These are phyloP conservation scores for Mormyrops boulengeri DNA, from an alignment of 2,797 vertebrate species.

Conservation along the genomic window DNA sequence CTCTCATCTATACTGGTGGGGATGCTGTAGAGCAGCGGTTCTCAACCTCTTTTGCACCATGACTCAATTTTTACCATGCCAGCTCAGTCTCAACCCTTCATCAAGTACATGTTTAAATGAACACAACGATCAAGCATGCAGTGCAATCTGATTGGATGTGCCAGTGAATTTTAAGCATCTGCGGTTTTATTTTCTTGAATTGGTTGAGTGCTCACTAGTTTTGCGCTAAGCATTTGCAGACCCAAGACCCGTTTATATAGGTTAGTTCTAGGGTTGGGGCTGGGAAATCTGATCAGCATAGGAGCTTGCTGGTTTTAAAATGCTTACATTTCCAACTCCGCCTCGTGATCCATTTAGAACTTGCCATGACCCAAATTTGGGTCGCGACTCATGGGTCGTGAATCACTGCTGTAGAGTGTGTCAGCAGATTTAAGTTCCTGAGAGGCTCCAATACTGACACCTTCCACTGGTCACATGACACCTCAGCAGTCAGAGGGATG, in stretches of 20 bases:
- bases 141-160: background rate
- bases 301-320: background rate
- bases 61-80: no score
- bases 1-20: background rate
- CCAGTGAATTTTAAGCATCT: background rate
- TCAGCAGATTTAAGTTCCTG: background rate
- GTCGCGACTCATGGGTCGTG: background rate
- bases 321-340: background rate
- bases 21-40: background rate
- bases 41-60: no score
- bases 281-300: background rate
- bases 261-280: background rate
- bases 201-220: background rate
- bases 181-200: background rate
- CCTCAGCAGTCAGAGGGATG: background rate
- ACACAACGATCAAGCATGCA: no score
- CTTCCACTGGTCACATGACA: background rate
- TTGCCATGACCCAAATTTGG: background rate
- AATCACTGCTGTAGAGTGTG: background rate
- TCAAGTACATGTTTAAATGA: no score
- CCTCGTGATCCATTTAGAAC: background rate
- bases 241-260: background rate
- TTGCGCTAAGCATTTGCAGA: background rate
- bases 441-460: background rate
- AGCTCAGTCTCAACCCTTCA: no score